phyloP scores from a whole-genome alignment of 2,113 vertebrate species.

The Heptranchias perlo region DNA sequence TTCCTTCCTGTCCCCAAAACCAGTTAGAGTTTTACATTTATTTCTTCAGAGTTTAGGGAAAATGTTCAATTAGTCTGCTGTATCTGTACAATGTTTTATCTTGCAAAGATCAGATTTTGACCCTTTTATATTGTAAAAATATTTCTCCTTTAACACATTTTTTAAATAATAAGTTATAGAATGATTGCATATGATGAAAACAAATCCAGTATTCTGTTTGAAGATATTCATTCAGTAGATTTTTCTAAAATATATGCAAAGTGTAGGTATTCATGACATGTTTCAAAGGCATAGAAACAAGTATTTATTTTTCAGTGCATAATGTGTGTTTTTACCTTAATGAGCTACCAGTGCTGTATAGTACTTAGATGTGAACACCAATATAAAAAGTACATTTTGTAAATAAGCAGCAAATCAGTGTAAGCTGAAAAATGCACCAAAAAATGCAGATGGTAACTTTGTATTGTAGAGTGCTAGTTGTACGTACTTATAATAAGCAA shows the following conservation, averaged over 20 bases:
- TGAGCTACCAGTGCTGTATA: not conserved
- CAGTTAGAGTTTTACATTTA: not conserved
- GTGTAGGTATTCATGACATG: not conserved
- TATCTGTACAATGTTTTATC: not conserved
- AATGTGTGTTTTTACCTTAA: not conserved
- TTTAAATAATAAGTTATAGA: not conserved
- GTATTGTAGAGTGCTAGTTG: not conserved
- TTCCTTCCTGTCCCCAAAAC: not conserved
- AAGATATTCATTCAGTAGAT: not conserved
- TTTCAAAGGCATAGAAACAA: not conserved
- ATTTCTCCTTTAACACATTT: not conserved
- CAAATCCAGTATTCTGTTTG: not conserved
- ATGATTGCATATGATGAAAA: not conserved
- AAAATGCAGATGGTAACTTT: not conserved
- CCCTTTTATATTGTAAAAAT: not conserved
- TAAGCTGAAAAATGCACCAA: not conserved
- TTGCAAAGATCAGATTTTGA: not conserved
- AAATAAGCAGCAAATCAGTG: constrained; percentile 17
- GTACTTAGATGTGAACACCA: not conserved
- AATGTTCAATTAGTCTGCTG: not conserved
- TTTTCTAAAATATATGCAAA: not conserved
- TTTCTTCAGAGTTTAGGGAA: not conserved
- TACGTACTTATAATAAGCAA: not conserved
- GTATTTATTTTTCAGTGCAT: not conserved
- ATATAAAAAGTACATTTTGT: constrained; percentile 1